Percentiles rank a stretch among this genome's conserved stretches.
Evolutionary conservation across 2,888 invertebrate genomes (phyloP).

Genomic region (Dysmachus trigonus): DNA sequence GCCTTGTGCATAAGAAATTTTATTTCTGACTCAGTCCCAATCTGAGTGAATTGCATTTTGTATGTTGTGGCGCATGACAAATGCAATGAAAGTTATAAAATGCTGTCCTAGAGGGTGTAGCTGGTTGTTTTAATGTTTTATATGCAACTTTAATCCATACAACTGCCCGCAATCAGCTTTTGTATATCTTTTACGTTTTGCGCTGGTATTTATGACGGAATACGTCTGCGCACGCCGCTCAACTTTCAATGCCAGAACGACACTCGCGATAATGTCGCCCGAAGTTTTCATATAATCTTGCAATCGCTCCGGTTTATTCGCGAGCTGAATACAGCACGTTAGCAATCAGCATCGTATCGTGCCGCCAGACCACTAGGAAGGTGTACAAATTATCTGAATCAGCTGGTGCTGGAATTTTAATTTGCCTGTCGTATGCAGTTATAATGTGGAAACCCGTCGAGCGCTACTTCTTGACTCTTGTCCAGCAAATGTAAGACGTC

Average conservation of each 20-base stretch:
- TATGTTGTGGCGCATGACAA: not conserved
- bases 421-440: not conserved
- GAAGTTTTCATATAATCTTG: not conserved
- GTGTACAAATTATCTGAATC: slow-evolving; percentile 4
- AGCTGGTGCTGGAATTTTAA: slow-evolving; percentile 13
- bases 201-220: not conserved
- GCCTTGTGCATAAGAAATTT: slow-evolving; percentile 5
- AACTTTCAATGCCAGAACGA: not conserved
- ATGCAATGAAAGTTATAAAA: not conserved
- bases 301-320: not conserved
- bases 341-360: not conserved
- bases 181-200: not conserved
- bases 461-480: slow-evolving; percentile 3
- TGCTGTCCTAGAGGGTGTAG: not conserved
- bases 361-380: not conserved
- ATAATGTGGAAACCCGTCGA: not conserved
- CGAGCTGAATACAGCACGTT: not conserved
- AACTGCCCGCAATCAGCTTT: not conserved
- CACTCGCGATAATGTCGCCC: not conserved
- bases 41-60: not conserved
- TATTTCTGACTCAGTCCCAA: not conserved
- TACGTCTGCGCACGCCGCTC: not conserved
- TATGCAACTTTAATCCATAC: not conserved
- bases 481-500: not conserved
- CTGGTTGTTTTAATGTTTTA: not conserved